Base-by-base conservation (phyloP, 53 echinoderm and acorn worm genomes). In the Paelopatides confundens region DNA sequence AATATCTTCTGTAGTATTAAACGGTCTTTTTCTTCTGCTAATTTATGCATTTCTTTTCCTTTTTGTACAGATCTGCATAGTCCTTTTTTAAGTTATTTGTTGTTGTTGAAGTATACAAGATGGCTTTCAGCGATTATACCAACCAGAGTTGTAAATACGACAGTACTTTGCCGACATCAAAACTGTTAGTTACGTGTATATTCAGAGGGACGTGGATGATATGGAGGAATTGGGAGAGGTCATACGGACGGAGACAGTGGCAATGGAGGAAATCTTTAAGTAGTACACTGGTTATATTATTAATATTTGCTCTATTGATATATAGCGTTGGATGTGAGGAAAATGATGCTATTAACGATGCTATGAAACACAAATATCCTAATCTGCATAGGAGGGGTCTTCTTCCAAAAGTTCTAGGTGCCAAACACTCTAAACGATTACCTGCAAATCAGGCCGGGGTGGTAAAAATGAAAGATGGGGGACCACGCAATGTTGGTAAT, bases 351-450 rank as follows among this genome's bases (percentile, higher is more conserved):
- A 10, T n/a, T 15, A 7, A 31, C 17, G 79, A 50, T 10, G 87
- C 76, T 11, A 32, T 87, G 23, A 90, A 77, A 27, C 43, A 48
- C 70, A 82, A 83, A 27, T 93, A 66, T 85, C 96, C 94, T 30
- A 94, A 94, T 31, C 71, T 92, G 14, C 93, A 94, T 88, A 88
- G 90, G 70, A 86, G 88, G 32, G 96, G 96, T 11, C 84, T 96
- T 23, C 79, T 96, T 27, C 96, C 96, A 12, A 90, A 88, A 33
- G 67, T 96, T 69, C 64, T 96, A 39, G 89, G 92, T 0, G 89
- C 86, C 64, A 69, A 53, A 65, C 78, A 92, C 39, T 71, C 62
- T 2, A 51, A 35, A 33, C 67, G 86, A 17, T 85, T 81, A 39
- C 70, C 48, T 3, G 65, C 63, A 7, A 87, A 87, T 18, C 48